Conservation (phyloP, 2,888 invertebrate genomes). For the Machimus rusticus region DNA sequence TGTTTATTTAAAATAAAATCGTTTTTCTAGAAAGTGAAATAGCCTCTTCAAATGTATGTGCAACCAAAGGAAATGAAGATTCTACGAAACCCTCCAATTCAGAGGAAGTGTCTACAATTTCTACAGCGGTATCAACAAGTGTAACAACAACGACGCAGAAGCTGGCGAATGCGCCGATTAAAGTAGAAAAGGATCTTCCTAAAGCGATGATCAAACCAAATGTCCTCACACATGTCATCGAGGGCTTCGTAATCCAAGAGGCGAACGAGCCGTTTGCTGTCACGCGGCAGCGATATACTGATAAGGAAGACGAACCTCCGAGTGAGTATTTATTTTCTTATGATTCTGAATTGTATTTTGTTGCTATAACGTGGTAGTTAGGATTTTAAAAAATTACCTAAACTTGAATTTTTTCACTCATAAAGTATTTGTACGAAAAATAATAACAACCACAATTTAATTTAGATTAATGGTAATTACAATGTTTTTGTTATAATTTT, state of each 20-base stretch:
- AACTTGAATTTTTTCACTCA: no score
- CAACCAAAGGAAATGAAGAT: not conserved
- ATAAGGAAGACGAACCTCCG: slow-evolving; percentile 80
- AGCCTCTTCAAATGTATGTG: not conserved
- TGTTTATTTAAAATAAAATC: not conserved
- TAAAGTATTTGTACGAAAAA: no score
- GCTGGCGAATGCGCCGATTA: slow-evolving; percentile 52
- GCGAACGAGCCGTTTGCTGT: slow-evolving; percentile 91
- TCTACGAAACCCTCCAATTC: not conserved
- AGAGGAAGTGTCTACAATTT: not conserved
- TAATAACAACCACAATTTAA: no score
- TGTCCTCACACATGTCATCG: slow-evolving; percentile 94
- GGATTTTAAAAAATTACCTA: not conserved
- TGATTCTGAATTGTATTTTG: not conserved
- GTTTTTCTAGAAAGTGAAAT: not conserved
- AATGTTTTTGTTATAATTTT: not conserved
- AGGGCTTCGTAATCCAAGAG: slow-evolving; percentile 96
- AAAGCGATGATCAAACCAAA: slow-evolving; percentile 96
- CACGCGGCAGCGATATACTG: slow-evolving; percentile 67
- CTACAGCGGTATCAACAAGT: not conserved
- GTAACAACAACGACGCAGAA: slow-evolving; percentile 19
- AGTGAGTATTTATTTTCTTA: slow-evolving; percentile 66
- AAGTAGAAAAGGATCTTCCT: slow-evolving; percentile 67
- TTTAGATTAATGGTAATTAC: not conserved
- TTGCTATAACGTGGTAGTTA: not conserved